These are phyloP conservation scores for Threskiornis aethiopicus DNA, from an alignment of 2,797 vertebrate genomes.

Conservation along the genomic window DNA sequence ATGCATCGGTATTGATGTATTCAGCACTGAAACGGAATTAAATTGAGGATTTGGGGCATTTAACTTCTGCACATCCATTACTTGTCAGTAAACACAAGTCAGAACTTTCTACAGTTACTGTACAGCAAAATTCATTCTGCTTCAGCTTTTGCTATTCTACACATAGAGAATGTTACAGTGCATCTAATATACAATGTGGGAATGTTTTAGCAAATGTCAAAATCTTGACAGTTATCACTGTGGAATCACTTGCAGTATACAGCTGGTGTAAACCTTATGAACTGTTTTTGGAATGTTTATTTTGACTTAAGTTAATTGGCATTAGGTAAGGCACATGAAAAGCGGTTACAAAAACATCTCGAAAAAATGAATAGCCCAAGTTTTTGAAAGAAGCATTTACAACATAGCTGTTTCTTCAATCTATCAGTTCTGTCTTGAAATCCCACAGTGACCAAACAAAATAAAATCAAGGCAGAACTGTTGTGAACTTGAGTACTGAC, in stretches of 20 bases:
- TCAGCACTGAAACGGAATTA: neutral
- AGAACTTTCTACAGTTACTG: neutral
- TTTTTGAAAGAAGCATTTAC: neutral
- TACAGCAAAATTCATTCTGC: neutral
- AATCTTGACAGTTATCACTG: accelerated
- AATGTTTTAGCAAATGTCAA: too few relatives aligned
- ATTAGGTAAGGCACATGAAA: neutral
- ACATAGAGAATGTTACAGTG: accelerated
- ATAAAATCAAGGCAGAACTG: neutral
- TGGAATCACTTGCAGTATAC: neutral
- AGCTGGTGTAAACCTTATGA: neutral
- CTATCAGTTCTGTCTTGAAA: neutral
- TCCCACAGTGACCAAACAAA: neutral
- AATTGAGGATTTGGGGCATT: neutral
- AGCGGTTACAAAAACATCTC: neutral
- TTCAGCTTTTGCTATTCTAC: neutral
- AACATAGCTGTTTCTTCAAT: neutral
- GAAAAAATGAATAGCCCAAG: neutral
- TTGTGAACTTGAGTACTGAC: neutral
- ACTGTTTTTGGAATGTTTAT: neutral
- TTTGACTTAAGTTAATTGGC: neutral
- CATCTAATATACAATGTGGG: accelerated
- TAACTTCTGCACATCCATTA: neutral
- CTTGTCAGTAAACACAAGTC: neutral
- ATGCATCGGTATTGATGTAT: neutral